Conservation (phyloP, 2,888 invertebrate species). For the Pollenia amentaria region DNA sequence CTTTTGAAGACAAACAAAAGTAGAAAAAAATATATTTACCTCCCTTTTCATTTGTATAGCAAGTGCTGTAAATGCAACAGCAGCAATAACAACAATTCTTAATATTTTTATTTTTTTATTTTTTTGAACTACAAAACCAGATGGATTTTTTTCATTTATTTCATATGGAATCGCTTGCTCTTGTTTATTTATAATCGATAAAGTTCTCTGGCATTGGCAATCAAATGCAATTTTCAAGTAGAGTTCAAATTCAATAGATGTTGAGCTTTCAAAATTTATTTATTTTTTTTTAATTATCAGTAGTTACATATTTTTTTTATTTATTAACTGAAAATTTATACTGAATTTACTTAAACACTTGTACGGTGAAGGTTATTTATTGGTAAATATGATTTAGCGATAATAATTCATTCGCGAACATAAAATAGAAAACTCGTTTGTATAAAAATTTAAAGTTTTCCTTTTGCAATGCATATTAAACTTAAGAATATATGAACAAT, state of each 20-base stretch:
- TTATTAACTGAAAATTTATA: not conserved
- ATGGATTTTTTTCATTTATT: slow-evolving; percentile 63
- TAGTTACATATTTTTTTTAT: slow-evolving; percentile 24
- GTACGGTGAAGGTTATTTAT: not conserved
- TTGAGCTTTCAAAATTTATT: slow-evolving; percentile 14
- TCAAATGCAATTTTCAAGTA: slow-evolving; percentile 55
- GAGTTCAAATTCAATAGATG: slow-evolving; percentile 43
- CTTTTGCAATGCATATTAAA: no score
- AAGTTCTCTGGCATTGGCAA: slow-evolving; percentile 62
- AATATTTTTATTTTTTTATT: slow-evolving; percentile 52
- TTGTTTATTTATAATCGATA: slow-evolving; percentile 54
- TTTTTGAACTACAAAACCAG: slow-evolving; percentile 56
- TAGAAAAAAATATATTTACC: slow-evolving; percentile 37
- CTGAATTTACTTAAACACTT: not conserved
- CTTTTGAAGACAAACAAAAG: slow-evolving; percentile 24
- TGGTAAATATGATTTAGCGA: not conserved
- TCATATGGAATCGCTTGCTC: slow-evolving; percentile 40
- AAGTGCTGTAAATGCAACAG: slow-evolving; percentile 53
- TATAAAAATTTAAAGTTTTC: no score
- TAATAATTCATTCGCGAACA: no score
- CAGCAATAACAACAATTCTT: slow-evolving; percentile 27
- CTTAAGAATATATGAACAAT: no score
- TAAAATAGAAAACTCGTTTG: no score
- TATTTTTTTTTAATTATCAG: slow-evolving; percentile 30
- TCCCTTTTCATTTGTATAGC: slow-evolving; percentile 34